Percentiles rank a stretch among this genome's conserved stretches.
Conservation (phyloP, 2,113 vertebrate genomes). For the Microcebus lehilahytsara region DNA sequence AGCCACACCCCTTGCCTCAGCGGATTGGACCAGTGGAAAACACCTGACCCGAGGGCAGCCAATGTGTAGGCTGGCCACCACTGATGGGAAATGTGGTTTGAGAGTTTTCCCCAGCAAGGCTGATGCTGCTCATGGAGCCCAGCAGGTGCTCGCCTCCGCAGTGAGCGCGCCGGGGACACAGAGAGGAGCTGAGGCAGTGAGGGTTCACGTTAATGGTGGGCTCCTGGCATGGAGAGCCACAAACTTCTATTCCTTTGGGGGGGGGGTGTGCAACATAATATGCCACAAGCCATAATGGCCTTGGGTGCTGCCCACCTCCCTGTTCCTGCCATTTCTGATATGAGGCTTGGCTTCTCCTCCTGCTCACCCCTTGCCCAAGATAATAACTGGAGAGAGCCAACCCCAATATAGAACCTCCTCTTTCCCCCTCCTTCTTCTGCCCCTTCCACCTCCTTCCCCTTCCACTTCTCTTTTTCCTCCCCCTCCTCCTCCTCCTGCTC, state of each 20-base stretch:
- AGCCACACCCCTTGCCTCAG: background rate
- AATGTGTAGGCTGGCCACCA: background rate
- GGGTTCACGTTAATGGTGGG: background rate
- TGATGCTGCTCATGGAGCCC: background rate
- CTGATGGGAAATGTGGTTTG: too few species aligned
- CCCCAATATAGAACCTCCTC: background rate
- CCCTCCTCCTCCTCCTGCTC: background rate
- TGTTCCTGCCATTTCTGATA: background rate
- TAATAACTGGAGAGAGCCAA: too few species aligned
- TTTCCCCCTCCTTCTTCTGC: too few species aligned
- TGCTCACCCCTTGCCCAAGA: background rate
- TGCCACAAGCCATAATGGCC: background rate
- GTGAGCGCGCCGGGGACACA: accelerated
- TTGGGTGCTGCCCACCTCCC: background rate
- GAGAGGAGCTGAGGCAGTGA: background rate
- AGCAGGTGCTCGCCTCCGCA: accelerated
- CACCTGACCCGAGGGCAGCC: background rate
- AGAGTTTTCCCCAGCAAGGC: background rate
- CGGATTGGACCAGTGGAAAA: background rate
- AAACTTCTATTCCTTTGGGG: background rate
- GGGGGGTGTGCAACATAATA: background rate
- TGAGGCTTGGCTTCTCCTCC: background rate
- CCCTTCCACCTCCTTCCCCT: too few species aligned
- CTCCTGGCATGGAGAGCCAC: background rate
- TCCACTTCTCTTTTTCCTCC: accelerated